Percentiles rank a stretch among this genome's conserved stretches.
Evolutionary conservation across 2,888 invertebrate genomes (phyloP).

Genomic region (Rosalia funebris): DNA sequence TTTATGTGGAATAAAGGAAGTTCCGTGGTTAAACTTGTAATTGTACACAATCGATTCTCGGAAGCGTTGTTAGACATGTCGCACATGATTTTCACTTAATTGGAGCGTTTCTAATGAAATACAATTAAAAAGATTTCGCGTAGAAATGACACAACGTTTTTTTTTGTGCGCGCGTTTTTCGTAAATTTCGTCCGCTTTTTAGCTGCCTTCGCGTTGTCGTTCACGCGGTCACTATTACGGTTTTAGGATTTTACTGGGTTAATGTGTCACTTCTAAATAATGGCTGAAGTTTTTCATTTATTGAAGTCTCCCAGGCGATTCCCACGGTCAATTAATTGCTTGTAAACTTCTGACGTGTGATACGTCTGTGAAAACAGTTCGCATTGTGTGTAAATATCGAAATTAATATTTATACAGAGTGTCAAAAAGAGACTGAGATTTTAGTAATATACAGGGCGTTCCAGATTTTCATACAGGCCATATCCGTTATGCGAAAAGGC

Average conservation of each 20-base stretch:
- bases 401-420: too few relatives aligned
- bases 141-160: neutral
- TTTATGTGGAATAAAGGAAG: conserved; percentile 20
- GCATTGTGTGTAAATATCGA: too few relatives aligned
- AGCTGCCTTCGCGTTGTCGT: too few relatives aligned
- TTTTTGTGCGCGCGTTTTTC: too few relatives aligned
- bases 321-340: too few relatives aligned
- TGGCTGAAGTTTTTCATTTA: neutral
- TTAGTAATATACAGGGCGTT: too few relatives aligned
- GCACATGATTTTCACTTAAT: conserved; percentile 3
- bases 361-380: too few relatives aligned
- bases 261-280: neutral
- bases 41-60: conserved; percentile 3
- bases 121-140: neutral
- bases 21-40: conserved; percentile 16
- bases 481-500: too few relatives aligned
- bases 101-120: neutral
- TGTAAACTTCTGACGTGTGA: too few relatives aligned
- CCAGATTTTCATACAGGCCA: too few relatives aligned
- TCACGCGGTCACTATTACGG: neutral
- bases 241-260: neutral
- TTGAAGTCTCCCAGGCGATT: neutral
- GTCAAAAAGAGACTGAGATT: too few relatives aligned
- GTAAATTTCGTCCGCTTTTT: too few relatives aligned
- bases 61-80: neutral